phyloP scores from a whole-genome alignment of 2,888 invertebrate genomes.

The Herminia tarsipennalis region DNA sequence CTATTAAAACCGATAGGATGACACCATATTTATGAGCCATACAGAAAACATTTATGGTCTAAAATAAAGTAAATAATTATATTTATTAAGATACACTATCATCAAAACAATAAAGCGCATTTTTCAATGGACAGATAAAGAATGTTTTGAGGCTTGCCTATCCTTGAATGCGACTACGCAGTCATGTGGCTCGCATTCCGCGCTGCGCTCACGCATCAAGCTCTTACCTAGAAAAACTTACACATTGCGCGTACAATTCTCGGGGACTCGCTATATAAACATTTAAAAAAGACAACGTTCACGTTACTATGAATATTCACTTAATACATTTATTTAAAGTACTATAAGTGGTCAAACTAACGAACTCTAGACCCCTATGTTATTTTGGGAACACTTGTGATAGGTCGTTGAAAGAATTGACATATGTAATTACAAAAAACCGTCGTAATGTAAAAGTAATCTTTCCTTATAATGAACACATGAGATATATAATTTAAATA shows the following conservation, averaged over 20 bases:
- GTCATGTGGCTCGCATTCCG: conserved; percentile 59
- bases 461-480: not conserved
- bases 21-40: too few species aligned
- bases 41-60: too few species aligned
- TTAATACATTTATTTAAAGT: too few species aligned
- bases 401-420: too few species aligned
- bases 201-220: conserved; percentile 57
- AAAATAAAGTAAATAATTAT: too few species aligned
- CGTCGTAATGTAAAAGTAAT: too few species aligned
- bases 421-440: too few species aligned
- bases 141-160: conserved; percentile 33
- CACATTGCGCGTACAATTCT: conserved; percentile 62
- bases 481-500: not conserved
- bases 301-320: conserved; percentile 51
- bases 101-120: too few species aligned
- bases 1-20: not conserved
- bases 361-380: not conserved
- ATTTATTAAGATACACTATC: too few species aligned
- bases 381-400: too few species aligned
- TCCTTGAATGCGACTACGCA: conserved; percentile 45
- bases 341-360: too few species aligned
- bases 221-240: conserved; percentile 71
- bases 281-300: conserved; percentile 55
- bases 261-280: conserved; percentile 60
- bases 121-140: conserved; percentile 33